Evolutionary conservation across 2,113 vertebrate genomes (phyloP).

Genomic region (Aspidoscelis tigris): DNA sequence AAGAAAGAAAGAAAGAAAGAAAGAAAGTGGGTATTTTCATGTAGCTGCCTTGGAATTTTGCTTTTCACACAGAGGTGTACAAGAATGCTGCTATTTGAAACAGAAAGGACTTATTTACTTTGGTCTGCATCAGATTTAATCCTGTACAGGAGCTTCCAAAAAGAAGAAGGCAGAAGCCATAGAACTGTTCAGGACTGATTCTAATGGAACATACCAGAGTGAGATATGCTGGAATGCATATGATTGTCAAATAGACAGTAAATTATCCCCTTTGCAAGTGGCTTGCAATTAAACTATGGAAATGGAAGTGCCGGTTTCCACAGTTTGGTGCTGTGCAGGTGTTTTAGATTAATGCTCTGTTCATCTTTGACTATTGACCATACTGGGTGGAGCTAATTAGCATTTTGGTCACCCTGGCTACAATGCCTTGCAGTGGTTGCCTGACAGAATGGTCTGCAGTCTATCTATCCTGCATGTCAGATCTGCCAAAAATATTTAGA

Average conservation of each 20-base stretch:
- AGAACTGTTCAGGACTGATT: background rate
- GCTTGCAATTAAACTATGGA: background rate
- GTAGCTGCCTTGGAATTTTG: background rate
- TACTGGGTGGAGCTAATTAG: background rate
- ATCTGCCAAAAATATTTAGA: background rate
- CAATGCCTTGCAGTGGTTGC: background rate
- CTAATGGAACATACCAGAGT: background rate
- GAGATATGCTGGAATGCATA: rapidly evolving
- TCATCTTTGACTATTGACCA: background rate
- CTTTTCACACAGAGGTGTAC: background rate
- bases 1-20: background rate
- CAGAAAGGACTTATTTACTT: too few relatives aligned
- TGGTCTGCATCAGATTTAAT: background rate
- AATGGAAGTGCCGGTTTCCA: background rate
- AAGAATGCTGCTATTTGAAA: background rate
- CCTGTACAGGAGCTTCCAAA: background rate
- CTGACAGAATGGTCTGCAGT: background rate
- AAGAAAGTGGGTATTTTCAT: background rate
- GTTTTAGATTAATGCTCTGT: too few relatives aligned
- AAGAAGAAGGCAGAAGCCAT: background rate
- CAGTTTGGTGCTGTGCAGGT: too few relatives aligned
- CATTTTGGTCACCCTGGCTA: background rate
- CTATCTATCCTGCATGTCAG: background rate
- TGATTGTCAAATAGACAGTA: background rate
- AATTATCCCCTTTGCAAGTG: background rate